These are phyloP conservation scores for Mystacornis crossleyi DNA, from an alignment of 2,113 vertebrate genomes.

Conservation along the genomic window DNA sequence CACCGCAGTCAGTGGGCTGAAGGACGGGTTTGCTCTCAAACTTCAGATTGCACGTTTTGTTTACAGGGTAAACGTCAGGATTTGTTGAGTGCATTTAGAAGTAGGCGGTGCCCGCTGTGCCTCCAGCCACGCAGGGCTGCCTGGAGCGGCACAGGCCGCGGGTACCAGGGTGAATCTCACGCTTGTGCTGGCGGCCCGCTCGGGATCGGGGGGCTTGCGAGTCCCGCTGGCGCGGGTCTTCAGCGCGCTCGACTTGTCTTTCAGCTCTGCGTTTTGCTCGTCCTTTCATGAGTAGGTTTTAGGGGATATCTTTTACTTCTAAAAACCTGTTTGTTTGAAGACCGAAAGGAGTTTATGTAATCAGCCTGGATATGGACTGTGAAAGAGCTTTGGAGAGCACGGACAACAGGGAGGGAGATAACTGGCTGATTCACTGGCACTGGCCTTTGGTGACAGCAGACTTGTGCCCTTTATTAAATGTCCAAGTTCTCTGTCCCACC, in stretches of 20 bases:
- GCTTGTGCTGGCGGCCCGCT: fast-evolving
- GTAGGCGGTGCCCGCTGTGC: fast-evolving
- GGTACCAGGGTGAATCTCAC: fast-evolving
- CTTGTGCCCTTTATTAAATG: neutral
- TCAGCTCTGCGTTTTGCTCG: too few species aligned
- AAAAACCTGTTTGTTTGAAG: neutral
- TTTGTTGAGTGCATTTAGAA: fast-evolving
- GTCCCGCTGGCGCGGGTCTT: fast-evolving
- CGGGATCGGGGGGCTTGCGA: neutral
- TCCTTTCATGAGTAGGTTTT: neutral
- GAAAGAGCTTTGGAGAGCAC: neutral
- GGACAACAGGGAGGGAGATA: neutral
- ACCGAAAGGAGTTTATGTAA: neutral
- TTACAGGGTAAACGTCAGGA: fast-evolving
- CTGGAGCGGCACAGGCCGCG: neutral
- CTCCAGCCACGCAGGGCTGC: fast-evolving
- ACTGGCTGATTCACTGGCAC: neutral
- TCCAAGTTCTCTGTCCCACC: neutral
- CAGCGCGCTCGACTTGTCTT: fast-evolving
- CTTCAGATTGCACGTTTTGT: fast-evolving
- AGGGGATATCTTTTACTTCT: neutral
- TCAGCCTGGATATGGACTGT: neutral
- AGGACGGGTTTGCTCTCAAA: fast-evolving
- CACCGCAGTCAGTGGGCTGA: fast-evolving
- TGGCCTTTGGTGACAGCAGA: neutral